Conservation (phyloP, 2,797 vertebrate genomes). For the Lepilemur septentrionalis region DNA sequence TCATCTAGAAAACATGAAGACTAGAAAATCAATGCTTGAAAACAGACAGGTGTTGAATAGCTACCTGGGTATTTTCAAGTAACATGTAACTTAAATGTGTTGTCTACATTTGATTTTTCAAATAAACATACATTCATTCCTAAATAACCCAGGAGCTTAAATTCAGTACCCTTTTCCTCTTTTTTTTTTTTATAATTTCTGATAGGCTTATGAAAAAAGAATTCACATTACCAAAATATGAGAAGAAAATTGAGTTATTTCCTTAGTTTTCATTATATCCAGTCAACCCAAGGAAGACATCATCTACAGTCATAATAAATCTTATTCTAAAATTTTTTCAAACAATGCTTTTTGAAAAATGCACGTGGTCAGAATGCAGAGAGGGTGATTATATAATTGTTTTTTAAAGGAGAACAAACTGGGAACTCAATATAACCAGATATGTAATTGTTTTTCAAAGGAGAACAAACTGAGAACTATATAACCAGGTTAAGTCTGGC, state of each 20-base stretch:
- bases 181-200: background rate
- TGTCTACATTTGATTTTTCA: conserved; percentile 33
- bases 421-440: too few relatives aligned
- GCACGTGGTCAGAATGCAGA: background rate
- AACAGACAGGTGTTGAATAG: background rate
- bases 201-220: background rate
- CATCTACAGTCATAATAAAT: background rate
- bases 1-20: background rate
- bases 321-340: conserved; percentile 16
- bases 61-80: background rate
- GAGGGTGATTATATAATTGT: background rate
- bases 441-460: background rate
- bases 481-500: background rate
- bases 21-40: background rate
- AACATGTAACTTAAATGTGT: background rate
- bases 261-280: background rate
- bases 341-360: conserved; percentile 14
- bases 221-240: background rate
- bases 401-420: background rate
- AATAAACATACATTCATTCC: conserved; percentile 16
- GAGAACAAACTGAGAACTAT: background rate
- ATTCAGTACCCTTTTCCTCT: background rate
- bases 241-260: background rate
- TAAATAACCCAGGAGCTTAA: conserved; percentile 14
- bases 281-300: background rate